Percentiles rank a stretch among this genome's conserved stretches.
Evolutionary conservation across 2,113 vertebrate species (phyloP).

Genomic region (Dolichallabes microphthalmus): DNA sequence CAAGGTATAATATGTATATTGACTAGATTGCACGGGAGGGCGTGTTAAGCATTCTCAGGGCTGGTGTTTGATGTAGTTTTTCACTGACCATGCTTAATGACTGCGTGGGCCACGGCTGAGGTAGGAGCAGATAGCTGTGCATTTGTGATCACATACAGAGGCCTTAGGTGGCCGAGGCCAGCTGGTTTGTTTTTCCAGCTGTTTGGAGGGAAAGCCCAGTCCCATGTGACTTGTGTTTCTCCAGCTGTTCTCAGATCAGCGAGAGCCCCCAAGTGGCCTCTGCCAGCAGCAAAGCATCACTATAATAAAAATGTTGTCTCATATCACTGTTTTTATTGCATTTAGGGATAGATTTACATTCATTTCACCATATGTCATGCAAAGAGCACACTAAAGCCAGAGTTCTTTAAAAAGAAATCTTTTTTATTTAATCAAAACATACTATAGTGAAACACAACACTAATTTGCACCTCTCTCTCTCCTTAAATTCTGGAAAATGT

Average conservation of each 20-base stretch:
- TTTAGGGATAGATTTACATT: background rate
- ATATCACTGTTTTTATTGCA: slow-evolving; percentile 9
- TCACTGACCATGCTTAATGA: slow-evolving; percentile 29
- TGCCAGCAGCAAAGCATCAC: slow-evolving; percentile 14
- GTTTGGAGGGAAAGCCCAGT: slow-evolving; percentile 72
- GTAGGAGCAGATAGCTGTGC: slow-evolving; percentile 33
- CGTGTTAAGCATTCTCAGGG: slow-evolving; percentile 28
- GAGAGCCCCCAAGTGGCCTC: slow-evolving; percentile 52
- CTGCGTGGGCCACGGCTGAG: slow-evolving; percentile 14
- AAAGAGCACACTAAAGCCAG: background rate
- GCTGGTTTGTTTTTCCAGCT: slow-evolving; percentile 74
- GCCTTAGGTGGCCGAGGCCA: slow-evolving; percentile 40
- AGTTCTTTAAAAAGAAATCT: background rate
- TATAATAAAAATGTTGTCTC: slow-evolving; percentile 33
- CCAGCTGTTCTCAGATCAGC: slow-evolving; percentile 75
- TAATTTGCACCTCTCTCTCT: background rate
- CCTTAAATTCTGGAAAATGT: background rate
- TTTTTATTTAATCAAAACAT: background rate
- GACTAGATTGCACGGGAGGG: background rate
- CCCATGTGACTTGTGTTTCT: slow-evolving; percentile 74
- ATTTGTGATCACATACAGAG: slow-evolving; percentile 30
- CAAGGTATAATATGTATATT: background rate
- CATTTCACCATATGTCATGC: background rate
- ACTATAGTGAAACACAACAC: background rate
- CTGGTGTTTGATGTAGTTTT: slow-evolving; percentile 38